Percentiles rank a stretch among this genome's conserved stretches.
phyloP scores from a whole-genome alignment of 2,888 invertebrate genomes.

The Mimumesa dahlbomi region DNA sequence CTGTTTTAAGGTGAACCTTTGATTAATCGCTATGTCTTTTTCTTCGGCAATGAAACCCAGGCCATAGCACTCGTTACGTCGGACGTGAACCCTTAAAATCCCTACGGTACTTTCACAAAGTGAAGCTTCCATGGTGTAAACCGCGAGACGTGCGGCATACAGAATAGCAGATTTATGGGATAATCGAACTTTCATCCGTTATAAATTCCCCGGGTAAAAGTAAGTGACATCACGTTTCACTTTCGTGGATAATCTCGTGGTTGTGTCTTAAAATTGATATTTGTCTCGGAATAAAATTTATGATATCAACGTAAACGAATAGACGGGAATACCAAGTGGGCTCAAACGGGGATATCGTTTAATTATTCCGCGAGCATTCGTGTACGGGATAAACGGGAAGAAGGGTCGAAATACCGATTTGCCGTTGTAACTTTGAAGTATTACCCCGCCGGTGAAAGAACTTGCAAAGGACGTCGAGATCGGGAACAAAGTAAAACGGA shows the following conservation, averaged over 20 bases:
- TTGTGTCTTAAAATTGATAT: too few species aligned
- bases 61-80: slow-evolving; percentile 37
- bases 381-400: not conserved
- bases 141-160: slow-evolving; percentile 12
- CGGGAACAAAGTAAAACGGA: slow-evolving; percentile 15
- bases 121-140: not conserved
- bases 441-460: too few species aligned
- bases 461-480: slow-evolving; percentile 4
- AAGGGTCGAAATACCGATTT: not conserved
- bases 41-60: too few species aligned
- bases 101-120: slow-evolving; percentile 3
- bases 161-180: slow-evolving; percentile 18
- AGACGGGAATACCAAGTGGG: not conserved
- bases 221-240: too few species aligned
- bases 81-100: slow-evolving; percentile 35
- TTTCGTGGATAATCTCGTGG: not conserved
- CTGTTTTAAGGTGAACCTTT: too few species aligned
- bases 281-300: too few species aligned
- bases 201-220: slow-evolving; percentile 14
- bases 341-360: not conserved
- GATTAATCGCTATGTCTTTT: slow-evolving; percentile 58
- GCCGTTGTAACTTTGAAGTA: slow-evolving; percentile 3
- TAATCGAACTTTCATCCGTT: slow-evolving; percentile 28
- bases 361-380: not conserved
- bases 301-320: not conserved